These are phyloP conservation scores for Halictus quadricinctus DNA, from an alignment of 2,888 invertebrate genomes.

Conservation along the genomic window DNA sequence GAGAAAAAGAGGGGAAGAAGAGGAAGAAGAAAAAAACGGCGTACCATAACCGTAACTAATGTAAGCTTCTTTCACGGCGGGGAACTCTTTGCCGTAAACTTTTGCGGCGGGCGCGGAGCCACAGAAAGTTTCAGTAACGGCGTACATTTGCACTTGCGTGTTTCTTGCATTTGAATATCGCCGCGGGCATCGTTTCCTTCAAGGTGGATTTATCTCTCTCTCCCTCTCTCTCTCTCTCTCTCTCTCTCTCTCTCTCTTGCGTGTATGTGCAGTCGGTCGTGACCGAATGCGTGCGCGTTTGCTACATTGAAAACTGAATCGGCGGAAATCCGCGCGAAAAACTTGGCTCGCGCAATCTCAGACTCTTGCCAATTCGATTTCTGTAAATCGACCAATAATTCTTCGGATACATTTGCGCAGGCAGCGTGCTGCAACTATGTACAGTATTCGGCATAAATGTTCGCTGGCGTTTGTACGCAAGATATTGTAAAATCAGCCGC, in stretches of 20 bases:
- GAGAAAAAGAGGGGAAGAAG: background rate
- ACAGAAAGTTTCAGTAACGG: conserved; percentile 55
- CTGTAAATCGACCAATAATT: background rate
- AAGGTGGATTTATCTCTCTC: conserved; percentile 46
- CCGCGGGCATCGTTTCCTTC: conserved; percentile 32
- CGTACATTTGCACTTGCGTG: conserved; percentile 63
- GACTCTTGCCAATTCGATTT: background rate
- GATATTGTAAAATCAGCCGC: background rate
- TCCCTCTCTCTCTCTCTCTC: background rate
- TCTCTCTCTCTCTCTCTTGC: background rate
- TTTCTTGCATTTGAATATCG: conserved; percentile 69
- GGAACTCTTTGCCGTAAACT: conserved; percentile 56
- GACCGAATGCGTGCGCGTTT: conserved; percentile 28
- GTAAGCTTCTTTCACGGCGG: conserved; percentile 56
- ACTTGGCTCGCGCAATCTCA: conserved; percentile 17
- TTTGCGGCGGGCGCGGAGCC: conserved; percentile 47
- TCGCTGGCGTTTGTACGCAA: background rate
- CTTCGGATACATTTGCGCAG: background rate
- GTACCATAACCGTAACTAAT: conserved; percentile 64
- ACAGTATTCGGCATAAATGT: background rate
- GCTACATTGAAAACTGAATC: conserved; percentile 20
- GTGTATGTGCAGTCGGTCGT: conserved; percentile 25
- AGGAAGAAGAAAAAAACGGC: conserved; percentile 12
- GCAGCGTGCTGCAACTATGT: background rate
- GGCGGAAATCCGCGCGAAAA: conserved; percentile 31